phyloP scores from a whole-genome alignment of 1,140 invertebrate genomes.

The Drosophila tristis region DNA sequence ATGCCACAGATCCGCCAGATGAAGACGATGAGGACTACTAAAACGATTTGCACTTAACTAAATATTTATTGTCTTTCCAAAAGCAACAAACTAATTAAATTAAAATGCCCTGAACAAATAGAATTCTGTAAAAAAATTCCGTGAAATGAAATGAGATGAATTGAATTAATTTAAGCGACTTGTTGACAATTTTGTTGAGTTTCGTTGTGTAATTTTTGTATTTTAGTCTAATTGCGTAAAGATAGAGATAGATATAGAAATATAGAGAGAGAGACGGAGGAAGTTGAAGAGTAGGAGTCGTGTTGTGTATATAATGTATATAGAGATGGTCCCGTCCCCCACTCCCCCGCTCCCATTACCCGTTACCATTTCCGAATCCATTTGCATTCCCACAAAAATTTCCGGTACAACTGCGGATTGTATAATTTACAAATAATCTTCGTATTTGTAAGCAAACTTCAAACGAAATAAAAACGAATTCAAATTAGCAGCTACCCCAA shows the following conservation, averaged over 20 bases:
- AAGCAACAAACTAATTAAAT: slow-evolving; percentile 61
- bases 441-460: slow-evolving; percentile 63
- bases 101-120: slow-evolving; percentile 39
- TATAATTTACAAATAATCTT: slow-evolving; percentile 77
- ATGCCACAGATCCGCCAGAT: slow-evolving; percentile 87
- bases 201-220: slow-evolving; percentile 69
- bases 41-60: slow-evolving; percentile 54
- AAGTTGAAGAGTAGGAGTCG: slow-evolving; percentile 19
- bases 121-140: slow-evolving; percentile 24
- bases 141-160: slow-evolving; percentile 20
- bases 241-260: slow-evolving; percentile 9
- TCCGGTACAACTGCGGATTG: slow-evolving; percentile 39
- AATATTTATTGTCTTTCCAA: slow-evolving; percentile 71
- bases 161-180: slow-evolving; percentile 67
- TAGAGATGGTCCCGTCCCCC: slow-evolving; percentile 52
- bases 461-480: slow-evolving; percentile 68
- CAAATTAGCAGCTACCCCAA: slow-evolving; percentile 46
- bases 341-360: slow-evolving; percentile 21
- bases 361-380: not conserved
- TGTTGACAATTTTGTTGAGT: slow-evolving; percentile 77
- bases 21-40: slow-evolving; percentile 84
- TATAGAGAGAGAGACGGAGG: not conserved
- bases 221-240: slow-evolving; percentile 66
- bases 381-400: slow-evolving; percentile 22
- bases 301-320: slow-evolving; percentile 77